Evolutionary conservation across 2,113 vertebrate genomes (phyloP).

Genomic region (Verasper variegatus): DNA sequence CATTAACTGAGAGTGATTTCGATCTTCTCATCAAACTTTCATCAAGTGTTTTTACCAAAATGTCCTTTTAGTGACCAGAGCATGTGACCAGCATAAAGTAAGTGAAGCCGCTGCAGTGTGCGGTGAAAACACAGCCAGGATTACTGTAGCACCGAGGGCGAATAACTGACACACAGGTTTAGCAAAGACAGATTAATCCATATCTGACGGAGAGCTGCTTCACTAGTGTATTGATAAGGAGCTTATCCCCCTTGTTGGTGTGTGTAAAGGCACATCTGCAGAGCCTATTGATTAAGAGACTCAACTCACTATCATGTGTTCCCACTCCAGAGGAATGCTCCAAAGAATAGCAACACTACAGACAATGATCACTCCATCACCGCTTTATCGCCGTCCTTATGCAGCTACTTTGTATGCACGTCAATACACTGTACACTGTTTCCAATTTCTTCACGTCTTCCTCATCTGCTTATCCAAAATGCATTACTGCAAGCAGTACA

Average conservation of each 20-base stretch:
- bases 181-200: slow-evolving; percentile 44
- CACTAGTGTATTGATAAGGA: slow-evolving; percentile 60
- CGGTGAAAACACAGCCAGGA: slow-evolving; percentile 34
- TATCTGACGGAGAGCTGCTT: slow-evolving; percentile 51
- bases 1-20: background rate
- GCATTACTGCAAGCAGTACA: slow-evolving; percentile 19
- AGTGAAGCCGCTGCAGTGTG: slow-evolving; percentile 21
- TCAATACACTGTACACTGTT: background rate
- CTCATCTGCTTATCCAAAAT: slow-evolving; percentile 35
- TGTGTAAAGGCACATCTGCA: slow-evolving; percentile 50
- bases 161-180: slow-evolving; percentile 42
- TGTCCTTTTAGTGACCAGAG: slow-evolving; percentile 1
- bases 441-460: slow-evolving; percentile 24
- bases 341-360: slow-evolving; percentile 41
- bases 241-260: slow-evolving; percentile 46
- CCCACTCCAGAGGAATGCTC: slow-evolving; percentile 33
- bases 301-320: slow-evolving; percentile 52
- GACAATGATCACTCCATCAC: slow-evolving; percentile 59
- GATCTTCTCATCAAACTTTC: background rate
- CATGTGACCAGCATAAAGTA: background rate
- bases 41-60: background rate
- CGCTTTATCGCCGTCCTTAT: slow-evolving; percentile 33
- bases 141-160: slow-evolving; percentile 42
- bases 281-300: slow-evolving; percentile 51
- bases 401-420: slow-evolving; percentile 48